Conservation (phyloP, 2,888 invertebrate species). For the Graphium colonna region DNA sequence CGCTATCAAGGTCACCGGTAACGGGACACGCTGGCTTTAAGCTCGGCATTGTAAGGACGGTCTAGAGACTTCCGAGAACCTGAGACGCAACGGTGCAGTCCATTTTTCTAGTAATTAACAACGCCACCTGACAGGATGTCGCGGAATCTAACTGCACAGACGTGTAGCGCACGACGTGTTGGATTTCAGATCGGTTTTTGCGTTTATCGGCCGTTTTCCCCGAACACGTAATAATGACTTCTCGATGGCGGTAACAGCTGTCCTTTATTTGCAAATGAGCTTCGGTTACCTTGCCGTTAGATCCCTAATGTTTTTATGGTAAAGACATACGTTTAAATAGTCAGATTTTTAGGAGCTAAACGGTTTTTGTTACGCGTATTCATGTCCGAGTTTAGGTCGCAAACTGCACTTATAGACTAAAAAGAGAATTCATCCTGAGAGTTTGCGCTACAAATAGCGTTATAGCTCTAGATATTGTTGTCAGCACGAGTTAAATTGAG, state of each 20-base stretch:
- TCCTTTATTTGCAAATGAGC: neutral
- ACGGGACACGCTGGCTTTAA: slow-evolving; percentile 24
- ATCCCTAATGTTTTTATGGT: neutral
- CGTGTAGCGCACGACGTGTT: slow-evolving; percentile 2
- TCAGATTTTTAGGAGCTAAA: no score
- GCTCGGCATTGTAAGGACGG: slow-evolving; percentile 30
- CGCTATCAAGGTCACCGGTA: slow-evolving; percentile 33
- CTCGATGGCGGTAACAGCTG: neutral
- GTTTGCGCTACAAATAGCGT: no score
- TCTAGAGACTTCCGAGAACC: slow-evolving; percentile 32
- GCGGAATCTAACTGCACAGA: slow-evolving; percentile 18
- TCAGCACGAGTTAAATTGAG: no score
- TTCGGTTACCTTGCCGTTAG: neutral
- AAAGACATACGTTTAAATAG: neutral
- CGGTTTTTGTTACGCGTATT: no score
- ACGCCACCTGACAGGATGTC: slow-evolving; percentile 18
- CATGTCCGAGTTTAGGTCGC: no score
- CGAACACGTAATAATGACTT: no score
- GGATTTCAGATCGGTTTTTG: slow-evolving; percentile 1
- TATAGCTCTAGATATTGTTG: no score
- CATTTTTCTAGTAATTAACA: slow-evolving; percentile 36
- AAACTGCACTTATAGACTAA: no score
- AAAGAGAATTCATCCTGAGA: no score
- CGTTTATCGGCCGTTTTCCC: neutral
- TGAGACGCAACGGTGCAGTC: slow-evolving; percentile 31